Evolutionary conservation across 1,140 invertebrate genomes (phyloP), one percentile per base, ranked within the genome.

Genomic region (Saccostrea cuccullata): DNA sequence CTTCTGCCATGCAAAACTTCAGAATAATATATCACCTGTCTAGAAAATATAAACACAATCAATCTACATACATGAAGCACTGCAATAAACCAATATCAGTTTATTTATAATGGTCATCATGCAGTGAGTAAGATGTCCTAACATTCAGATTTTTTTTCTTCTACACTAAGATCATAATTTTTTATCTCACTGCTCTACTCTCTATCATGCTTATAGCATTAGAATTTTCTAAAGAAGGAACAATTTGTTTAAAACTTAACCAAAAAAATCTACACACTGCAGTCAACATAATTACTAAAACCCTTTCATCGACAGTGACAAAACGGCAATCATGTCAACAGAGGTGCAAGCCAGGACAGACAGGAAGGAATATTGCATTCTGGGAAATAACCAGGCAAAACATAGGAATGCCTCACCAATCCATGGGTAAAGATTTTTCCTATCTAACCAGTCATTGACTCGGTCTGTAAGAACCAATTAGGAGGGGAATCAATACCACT

Each of bases 351-450:
- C 23, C 82, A 84, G 55, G 55, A 84, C 82, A 84, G 40, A 77
- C 70, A 77, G 70, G 70, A 77, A 77, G 70, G 70, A 77, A 36
- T 77, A 77, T 77, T 30, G 70, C 70, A 77, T 77, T 77, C 70
- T 77, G 70, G 70, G 70, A 15, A 77, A 77, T 77, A 77, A 36
- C 70, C 70, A 77, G 30, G 70, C 70, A 36, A 77, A 77, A 11
- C 70, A 77, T 77, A 36, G 11, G 70, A 30, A 77, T 77, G 70
- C 89, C 90, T 91, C 91, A 91, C 90, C 91, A 88, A 92, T 92
- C 91, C 90, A 91, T 60, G 91, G 91, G 83, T 92, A 92, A 5
- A 89, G 70, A 88, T 89, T 88, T 90, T 88, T 90, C 88, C 87
- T 91, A 89, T 89, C 87, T 89, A 89, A 89, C 90, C 90, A 89